Conservation (phyloP, 2,888 invertebrate genomes). For the Sipunculus nudus region DNA sequence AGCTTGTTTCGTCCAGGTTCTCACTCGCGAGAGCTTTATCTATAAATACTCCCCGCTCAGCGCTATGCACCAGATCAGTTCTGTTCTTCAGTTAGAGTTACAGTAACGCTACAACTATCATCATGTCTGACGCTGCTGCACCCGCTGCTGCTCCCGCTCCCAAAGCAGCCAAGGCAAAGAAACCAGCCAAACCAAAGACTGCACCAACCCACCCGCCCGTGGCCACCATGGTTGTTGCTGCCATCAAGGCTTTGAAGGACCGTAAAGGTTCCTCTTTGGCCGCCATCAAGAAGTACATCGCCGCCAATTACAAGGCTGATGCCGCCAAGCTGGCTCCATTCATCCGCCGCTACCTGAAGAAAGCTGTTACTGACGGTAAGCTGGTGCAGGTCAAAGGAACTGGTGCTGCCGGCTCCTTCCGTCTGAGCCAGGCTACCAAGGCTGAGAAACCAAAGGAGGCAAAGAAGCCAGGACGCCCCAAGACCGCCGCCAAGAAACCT, state of each 20-base stretch:
- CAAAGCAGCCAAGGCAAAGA: conserved; percentile 13
- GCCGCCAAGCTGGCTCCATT: conserved; percentile 71
- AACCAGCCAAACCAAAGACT: conserved; percentile 26
- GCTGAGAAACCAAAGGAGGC: conserved; percentile 1
- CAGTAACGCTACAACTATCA: too few relatives aligned
- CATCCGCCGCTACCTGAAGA: conserved; percentile 73
- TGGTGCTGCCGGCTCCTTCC: conserved; percentile 54
- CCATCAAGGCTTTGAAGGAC: conserved; percentile 62
- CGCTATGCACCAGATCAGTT: too few relatives aligned
- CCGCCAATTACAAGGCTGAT: conserved; percentile 72
- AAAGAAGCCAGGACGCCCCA: too few relatives aligned
- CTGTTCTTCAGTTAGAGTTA: too few relatives aligned
- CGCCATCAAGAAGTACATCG: conserved; percentile 75
- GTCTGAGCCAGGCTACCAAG: conserved; percentile 29
- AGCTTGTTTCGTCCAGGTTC: too few relatives aligned
- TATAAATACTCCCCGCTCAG: too few relatives aligned
- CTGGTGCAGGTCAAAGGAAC: conserved; percentile 57
- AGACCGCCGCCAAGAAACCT: too few relatives aligned
- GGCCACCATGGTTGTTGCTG: conserved; percentile 72
- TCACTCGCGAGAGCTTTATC: too few relatives aligned
- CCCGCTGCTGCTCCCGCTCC: too few relatives aligned
- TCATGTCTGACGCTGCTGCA: too few relatives aligned
- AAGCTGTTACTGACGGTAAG: conserved; percentile 68
- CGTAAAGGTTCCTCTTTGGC: conserved; percentile 72
- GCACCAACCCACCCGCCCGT: conserved; percentile 69